Base-by-base conservation (phyloP, 1,140 invertebrate genomes). In the Chrysoperla carnea region DNA sequence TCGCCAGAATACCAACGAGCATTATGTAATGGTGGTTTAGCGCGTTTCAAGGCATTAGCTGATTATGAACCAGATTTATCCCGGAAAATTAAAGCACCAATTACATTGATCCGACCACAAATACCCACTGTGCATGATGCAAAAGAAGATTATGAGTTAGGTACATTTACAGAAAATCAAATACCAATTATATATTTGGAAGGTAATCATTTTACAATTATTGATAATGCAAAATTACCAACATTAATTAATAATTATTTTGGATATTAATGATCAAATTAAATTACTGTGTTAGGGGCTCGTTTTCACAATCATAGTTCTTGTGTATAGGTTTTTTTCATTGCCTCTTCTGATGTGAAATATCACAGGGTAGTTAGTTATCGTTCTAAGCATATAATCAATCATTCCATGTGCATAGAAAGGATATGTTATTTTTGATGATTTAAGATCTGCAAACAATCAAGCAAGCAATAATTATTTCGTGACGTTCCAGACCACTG, bases 131-230 rank as follows among this genome's bases (percentile, higher is more conserved):
- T 70, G 1, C 51, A 67, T 27, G 55, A 63, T 1, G 47, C 67
- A 6, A 64, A 72, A 17, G 68, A 75, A 29, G 75, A 81, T 51
- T 84, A 82, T 55, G 73, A 72, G 29, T 54, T 84, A 0, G 63
- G 70, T 0, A 62, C 69, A 47, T 55, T 66, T 42, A 67, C 66
- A 5, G 61, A 65, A 29, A 53, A 59, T 2, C 58, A 62, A 4
- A 63, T 74, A 0, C 62, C 60, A 2, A 58, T 76, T 0, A 67
- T 68, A 44, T 66, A 66, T 35, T 62, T 78, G 28, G 73, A 77
- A 50, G 81, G 81, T n/a, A 79, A 81, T 56, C 81, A 84, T 50
- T 53, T 70, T 0, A 72, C 68, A 9, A 78, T 84, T 50, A 51
- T 84, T 43, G 71, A 81, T 15, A 76, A 76, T 52, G 59, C 63